Conservation (phyloP, 2,797 vertebrate species). For the Gouania willdenowi region DNA sequence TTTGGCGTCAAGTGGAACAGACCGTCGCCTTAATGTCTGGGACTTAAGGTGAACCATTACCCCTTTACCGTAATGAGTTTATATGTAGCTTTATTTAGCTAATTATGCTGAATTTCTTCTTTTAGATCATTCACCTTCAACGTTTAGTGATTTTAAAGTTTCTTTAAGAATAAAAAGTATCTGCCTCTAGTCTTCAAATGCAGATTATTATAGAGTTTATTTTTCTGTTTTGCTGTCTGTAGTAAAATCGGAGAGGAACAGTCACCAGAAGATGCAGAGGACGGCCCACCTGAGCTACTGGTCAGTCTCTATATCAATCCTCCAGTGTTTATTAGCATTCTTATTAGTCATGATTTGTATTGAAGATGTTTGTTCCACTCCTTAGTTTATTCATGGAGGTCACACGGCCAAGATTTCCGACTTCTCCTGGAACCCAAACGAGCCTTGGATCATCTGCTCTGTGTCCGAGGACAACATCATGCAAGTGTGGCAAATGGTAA, state of each 20-base stretch:
- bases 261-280: constrained; percentile 91
- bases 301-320: constrained; percentile 63
- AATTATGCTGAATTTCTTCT: too few species aligned
- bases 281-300: constrained; percentile 91
- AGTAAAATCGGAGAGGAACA: constrained; percentile 97
- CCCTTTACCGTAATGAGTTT: neutral
- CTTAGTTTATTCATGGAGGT: constrained; percentile 91
- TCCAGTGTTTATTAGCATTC: neutral
- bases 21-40: constrained; percentile 85
- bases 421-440: constrained; percentile 96
- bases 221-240: neutral
- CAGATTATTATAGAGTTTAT: too few species aligned
- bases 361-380: too few species aligned
- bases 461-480: constrained; percentile 97
- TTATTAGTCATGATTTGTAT: too few species aligned
- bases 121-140: too few species aligned
- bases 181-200: neutral
- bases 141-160: too few species aligned
- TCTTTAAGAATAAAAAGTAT: too few species aligned
- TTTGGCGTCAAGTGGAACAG: constrained; percentile 86
- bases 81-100: too few species aligned
- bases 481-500: constrained; percentile 97
- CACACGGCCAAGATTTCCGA: constrained; percentile 95
- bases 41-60: constrained; percentile 80
- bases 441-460: constrained; percentile 95